A percentile compares a stretch with the other conserved stretches of the same genome.
phyloP scores from a whole-genome alignment of 2,888 invertebrate species.

The Stomorhina lunata region DNA sequence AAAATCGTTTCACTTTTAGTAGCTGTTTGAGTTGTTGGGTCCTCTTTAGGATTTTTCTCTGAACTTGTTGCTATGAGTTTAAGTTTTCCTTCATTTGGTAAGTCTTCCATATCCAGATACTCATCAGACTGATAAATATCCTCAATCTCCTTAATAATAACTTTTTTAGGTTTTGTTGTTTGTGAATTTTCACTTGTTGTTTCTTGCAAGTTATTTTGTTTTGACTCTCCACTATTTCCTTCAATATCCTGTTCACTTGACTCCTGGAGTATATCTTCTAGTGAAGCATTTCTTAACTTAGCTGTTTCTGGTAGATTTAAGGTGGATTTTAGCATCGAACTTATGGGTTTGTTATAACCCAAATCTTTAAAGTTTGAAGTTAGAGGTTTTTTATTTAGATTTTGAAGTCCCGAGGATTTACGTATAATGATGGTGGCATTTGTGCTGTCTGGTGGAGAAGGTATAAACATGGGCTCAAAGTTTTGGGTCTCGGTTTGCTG shows the following conservation, averaged over 20 bases:
- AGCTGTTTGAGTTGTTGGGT: slow-evolving; percentile 6
- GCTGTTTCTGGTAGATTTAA: slow-evolving; percentile 69
- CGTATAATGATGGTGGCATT: slow-evolving; percentile 74
- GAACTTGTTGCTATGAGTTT: slow-evolving; percentile 27
- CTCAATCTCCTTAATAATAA: slow-evolving; percentile 56
- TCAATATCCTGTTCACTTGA: slow-evolving; percentile 32
- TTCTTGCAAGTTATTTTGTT: slow-evolving; percentile 39
- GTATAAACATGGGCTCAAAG: slow-evolving; percentile 91
- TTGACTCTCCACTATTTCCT: background rate
- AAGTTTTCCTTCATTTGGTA: slow-evolving; percentile 2
- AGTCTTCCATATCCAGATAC: slow-evolving; percentile 55
- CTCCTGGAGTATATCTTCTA: slow-evolving; percentile 69
- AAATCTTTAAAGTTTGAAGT: slow-evolving; percentile 3
- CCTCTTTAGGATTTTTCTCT: background rate
- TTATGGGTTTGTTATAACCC: slow-evolving; percentile 70
- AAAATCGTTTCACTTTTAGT: slow-evolving; percentile 7
- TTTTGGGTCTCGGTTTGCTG: slow-evolving; percentile 82
- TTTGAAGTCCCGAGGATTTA: slow-evolving; percentile 55
- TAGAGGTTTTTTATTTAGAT: background rate
- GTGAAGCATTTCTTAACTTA: slow-evolving; percentile 78
- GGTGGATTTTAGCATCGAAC: slow-evolving; percentile 56
- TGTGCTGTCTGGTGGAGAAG: slow-evolving; percentile 86
- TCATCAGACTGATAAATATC: slow-evolving; percentile 75
- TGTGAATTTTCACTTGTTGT: background rate
- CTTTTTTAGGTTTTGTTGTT: slow-evolving; percentile 38